Percentiles rank a stretch among this genome's conserved stretches.
Conservation (phyloP, 1,140 invertebrate species). For the Nephotettix cincticeps region DNA sequence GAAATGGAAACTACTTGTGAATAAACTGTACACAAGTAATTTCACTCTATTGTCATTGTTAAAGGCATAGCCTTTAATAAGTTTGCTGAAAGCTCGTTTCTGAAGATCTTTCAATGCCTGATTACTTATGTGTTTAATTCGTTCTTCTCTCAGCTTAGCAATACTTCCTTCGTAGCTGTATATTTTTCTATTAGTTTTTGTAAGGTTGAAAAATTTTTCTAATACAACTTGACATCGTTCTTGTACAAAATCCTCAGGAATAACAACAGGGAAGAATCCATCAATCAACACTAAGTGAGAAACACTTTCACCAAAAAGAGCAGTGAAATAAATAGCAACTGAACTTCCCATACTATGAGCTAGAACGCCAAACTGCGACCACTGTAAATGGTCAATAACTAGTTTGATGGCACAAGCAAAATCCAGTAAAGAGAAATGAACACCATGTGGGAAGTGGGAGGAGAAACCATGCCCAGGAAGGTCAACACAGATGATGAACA, state of each 20-base stretch:
- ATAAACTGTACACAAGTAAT: conserved; percentile 17
- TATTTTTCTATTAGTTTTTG: conserved; percentile 41
- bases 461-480: conserved; percentile 70
- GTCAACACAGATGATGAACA: conserved; percentile 65
- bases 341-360: conserved; percentile 61
- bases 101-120: conserved; percentile 53
- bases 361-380: conserved; percentile 54
- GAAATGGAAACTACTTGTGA: conserved; percentile 34
- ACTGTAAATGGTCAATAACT: conserved; percentile 57
- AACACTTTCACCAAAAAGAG: conserved; percentile 53
- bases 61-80: conserved; percentile 44
- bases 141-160: conserved; percentile 46
- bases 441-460: conserved; percentile 56
- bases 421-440: conserved; percentile 49
- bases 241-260: conserved; percentile 29
- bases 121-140: conserved; percentile 44
- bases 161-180: conserved; percentile 56
- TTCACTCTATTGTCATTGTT: conserved; percentile 47
- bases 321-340: conserved; percentile 48
- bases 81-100: conserved; percentile 48
- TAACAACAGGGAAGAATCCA: conserved; percentile 44
- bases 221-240: conserved; percentile 2
- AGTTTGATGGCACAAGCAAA: conserved; percentile 52
- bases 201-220: conserved; percentile 13
- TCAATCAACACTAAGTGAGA: conserved; percentile 56